Evolutionary conservation across 2,888 invertebrate genomes (phyloP), one percentile per base, ranked within the genome.

Genomic region (Lamproptera curius): DNA sequence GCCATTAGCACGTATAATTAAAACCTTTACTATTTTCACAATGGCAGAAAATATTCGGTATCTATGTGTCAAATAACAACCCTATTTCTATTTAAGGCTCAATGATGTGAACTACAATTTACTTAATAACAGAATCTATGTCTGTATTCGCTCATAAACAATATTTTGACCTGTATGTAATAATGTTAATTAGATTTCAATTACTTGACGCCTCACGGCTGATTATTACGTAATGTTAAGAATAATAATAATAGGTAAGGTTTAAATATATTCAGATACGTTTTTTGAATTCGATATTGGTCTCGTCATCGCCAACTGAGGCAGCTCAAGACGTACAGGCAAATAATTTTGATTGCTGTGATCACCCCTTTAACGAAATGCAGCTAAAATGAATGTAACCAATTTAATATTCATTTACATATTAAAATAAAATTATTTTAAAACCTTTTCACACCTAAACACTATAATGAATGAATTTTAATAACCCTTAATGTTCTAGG

Each of bases 271-370:
- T 23, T 43, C 36, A 36, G 36, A 28, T 38, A 26, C 20, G 23
- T 1, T 45, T 10, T 36, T 35, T 35, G 46, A 11, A 26, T 48
- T 43, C 34, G 4, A 28, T 15, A 20, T 28, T 28, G n/a, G 28
- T 8, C 8, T 13, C 40, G 2, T 20, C 28, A 23, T 36, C 16
- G 36, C 20, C 44, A 39, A 13, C 11, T 26, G 23, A 16, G 38
- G 38, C 42, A 40, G 40, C 36, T 40, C 48, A 44, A 49, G 16
- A 40, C 4, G 40, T 49, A 49, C 43, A 44, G 17, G 49, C 42
- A 33, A 34, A 36, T 47, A n/a, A 37, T 16, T 26, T 23, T 41
- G 17, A 28, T 36, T 41, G 26, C 15, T 17, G n/a, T 38, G 16
- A 20, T 31, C 23, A 11, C 16, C 11, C 16, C 13, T 36, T 26